These are phyloP conservation scores for Lepus americanus DNA, from an alignment of 2,113 vertebrate genomes.

Conservation along the genomic window DNA sequence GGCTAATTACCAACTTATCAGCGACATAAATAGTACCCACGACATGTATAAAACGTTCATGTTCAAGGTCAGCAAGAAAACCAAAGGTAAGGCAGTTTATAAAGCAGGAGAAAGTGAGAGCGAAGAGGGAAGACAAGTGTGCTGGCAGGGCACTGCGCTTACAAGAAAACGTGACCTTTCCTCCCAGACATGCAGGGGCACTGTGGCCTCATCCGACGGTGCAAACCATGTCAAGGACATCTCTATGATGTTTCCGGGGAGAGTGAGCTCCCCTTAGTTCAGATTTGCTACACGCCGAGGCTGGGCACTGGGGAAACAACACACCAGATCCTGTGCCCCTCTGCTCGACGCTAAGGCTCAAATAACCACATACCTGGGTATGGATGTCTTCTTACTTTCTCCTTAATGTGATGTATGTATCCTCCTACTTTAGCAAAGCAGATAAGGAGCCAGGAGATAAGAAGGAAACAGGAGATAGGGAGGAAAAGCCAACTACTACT, in stretches of 20 bases:
- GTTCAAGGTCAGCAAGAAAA: slow-evolving; percentile 33
- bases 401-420: background rate
- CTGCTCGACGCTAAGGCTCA: background rate
- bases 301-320: background rate
- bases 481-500: background rate
- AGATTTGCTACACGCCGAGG: background rate
- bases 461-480: background rate
- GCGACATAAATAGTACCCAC: slow-evolving; percentile 64
- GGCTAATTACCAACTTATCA: slow-evolving; percentile 62
- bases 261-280: background rate
- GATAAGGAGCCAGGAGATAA: background rate
- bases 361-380: background rate
- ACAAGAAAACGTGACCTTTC: background rate
- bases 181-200: accelerated
- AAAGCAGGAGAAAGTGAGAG: background rate
- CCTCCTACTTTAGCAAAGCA: background rate
- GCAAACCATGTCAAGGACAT: background rate
- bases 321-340: background rate
- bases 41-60: background rate
- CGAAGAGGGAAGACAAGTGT: background rate
- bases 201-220: background rate
- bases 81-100: background rate
- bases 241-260: background rate
- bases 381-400: background rate
- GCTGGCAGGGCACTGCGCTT: background rate